Conservation (phyloP, 1,140 invertebrate species). For the Drosophila ananassae region DNA sequence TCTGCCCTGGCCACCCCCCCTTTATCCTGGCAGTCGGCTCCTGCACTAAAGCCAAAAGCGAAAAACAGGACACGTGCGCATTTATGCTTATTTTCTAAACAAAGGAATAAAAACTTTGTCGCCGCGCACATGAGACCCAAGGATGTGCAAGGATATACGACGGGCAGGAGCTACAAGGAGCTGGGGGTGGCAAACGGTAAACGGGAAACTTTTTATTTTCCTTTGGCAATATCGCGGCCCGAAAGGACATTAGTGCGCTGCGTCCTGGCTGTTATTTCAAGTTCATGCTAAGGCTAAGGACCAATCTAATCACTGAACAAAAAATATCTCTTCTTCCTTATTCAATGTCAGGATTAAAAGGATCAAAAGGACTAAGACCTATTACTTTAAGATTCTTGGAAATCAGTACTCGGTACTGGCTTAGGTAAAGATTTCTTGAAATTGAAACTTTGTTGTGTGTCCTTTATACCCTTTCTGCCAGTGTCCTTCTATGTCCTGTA, state of each 20-base stretch:
- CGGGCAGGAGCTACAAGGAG: background rate
- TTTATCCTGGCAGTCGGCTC: conserved; percentile 10
- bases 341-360: background rate
- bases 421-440: too few species aligned
- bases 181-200: conserved; percentile 3
- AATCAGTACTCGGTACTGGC: too few species aligned
- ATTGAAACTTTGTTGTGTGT: too few species aligned
- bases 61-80: conserved; percentile 65
- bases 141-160: background rate
- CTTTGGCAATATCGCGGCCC: conserved; percentile 24
- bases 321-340: background rate
- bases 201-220: conserved; percentile 38
- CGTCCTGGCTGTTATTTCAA: conserved; percentile 58
- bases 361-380: too few species aligned
- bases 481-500: conserved; percentile 3
- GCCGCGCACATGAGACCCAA: conserved; percentile 69
- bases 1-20: background rate
- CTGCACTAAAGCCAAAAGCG: conserved; percentile 51
- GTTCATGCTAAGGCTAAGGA: conserved; percentile 38
- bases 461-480: conserved; percentile 4
- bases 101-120: conserved; percentile 81
- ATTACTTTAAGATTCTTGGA: too few species aligned
- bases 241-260: conserved; percentile 69
- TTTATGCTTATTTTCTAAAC: conserved; percentile 79
- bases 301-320: conserved; percentile 1